Percentiles rank a stretch among this genome's conserved stretches.
These are phyloP conservation scores for Drosophila tani DNA, from an alignment of 1,140 invertebrate species.

Conservation along the genomic window DNA sequence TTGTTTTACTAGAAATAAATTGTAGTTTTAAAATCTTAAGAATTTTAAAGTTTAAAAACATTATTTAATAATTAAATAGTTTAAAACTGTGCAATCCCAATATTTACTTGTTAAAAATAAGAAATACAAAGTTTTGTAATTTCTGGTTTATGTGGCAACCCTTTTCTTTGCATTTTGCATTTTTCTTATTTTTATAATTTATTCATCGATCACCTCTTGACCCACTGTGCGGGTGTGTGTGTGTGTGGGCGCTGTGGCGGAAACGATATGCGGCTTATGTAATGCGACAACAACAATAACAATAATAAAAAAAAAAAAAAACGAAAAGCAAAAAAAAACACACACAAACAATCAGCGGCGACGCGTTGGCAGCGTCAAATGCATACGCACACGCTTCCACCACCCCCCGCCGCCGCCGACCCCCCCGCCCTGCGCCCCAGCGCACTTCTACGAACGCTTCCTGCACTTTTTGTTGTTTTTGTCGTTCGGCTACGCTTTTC, in stretches of 20 bases:
- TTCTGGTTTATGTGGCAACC: too few relatives aligned
- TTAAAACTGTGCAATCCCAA: too few relatives aligned
- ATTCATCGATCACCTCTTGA: slow-evolving; percentile 14
- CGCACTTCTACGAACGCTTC: slow-evolving; percentile 48
- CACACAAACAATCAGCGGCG: slow-evolving; percentile 29
- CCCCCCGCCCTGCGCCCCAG: neutral
- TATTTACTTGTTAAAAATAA: too few relatives aligned
- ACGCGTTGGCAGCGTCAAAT: slow-evolving; percentile 40
- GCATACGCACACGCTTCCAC: slow-evolving; percentile 56
- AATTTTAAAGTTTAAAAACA: too few relatives aligned
- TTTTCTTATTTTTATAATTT: neutral
- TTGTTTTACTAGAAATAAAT: too few relatives aligned
- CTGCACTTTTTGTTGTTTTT: slow-evolving; percentile 61
- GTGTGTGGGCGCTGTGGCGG: slow-evolving; percentile 66
- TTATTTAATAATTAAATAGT: too few relatives aligned
- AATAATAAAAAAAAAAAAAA: neutral
- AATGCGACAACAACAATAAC: slow-evolving; percentile 43
- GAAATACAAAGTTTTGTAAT: too few relatives aligned
- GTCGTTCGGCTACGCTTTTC: slow-evolving; percentile 53
- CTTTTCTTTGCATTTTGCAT: neutral
- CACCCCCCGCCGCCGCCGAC: neutral
- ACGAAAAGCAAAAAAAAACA: neutral
- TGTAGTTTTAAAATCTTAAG: too few relatives aligned
- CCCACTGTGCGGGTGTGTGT: slow-evolving; percentile 48
- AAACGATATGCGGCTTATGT: slow-evolving; percentile 74